phyloP scores from a whole-genome alignment of 2,888 invertebrate species.

The Athetis lepigone region DNA sequence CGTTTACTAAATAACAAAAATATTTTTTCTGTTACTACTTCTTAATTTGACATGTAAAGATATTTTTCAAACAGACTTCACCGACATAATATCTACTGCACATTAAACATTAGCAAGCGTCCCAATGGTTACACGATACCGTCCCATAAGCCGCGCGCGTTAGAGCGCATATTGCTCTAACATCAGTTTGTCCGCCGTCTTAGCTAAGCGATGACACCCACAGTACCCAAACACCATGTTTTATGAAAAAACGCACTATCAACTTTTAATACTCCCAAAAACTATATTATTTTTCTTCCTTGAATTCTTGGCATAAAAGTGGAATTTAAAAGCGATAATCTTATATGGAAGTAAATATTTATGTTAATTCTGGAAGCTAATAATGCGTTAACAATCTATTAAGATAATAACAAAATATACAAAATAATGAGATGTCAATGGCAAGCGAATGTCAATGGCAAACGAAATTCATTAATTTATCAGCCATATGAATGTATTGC shows the following conservation, averaged over 20 bases:
- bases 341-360: too few species aligned
- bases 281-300: too few species aligned
- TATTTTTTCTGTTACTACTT: too few species aligned
- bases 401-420: neutral
- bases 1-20: neutral
- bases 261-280: constrained; percentile 24
- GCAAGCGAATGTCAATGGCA: neutral
- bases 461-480: neutral
- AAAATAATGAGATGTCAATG: neutral
- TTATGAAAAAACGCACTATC: constrained; percentile 44
- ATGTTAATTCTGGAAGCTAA: neutral
- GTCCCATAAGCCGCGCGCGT: constrained; percentile 57
- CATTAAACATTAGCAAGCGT: constrained; percentile 52
- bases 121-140: constrained; percentile 56
- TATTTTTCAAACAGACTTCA: constrained; percentile 16
- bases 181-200: constrained; percentile 70
- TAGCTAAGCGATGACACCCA: constrained; percentile 62
- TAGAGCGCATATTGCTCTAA: constrained; percentile 63
- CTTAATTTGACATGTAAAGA: constrained; percentile 7
- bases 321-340: too few species aligned
- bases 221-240: constrained; percentile 73
- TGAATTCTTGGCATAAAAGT: too few species aligned
- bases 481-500: neutral
- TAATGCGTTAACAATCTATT: constrained; percentile 1
- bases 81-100: constrained; percentile 20